Base-by-base conservation (phyloP, 2,888 invertebrate species). In the Gymnocheta viridis region DNA sequence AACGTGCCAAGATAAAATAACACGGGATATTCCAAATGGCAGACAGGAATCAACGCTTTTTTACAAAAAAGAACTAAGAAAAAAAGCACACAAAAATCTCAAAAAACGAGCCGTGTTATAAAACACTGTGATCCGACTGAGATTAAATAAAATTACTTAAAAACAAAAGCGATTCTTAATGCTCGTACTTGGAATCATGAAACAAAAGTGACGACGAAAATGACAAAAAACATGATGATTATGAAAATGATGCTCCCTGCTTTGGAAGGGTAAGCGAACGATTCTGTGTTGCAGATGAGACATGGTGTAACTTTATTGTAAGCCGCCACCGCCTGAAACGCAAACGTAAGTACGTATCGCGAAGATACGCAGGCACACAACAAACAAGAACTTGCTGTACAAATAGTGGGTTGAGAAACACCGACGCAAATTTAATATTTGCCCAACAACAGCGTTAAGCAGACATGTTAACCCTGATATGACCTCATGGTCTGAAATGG, bases 101-200 rank as follows among this genome's bases (percentile, higher is more conserved):
- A n/a, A 77, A 66, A 56, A 82, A 77, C 62, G 72, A 62, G 66
- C 60, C 81, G 72, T 84, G 84, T 81, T 84, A 77, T 73, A 84
- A 80, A 84, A 77, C 62, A 64, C 27, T 76, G 67, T 69, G 84
- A 84, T 84, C 77, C 81, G 84, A 81, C 84, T 72, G 60, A 84
- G 84, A 84, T 84, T 84, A 84, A 84, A 84, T 81, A 67, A 84
- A 84, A 84, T 84, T 84, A 84, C 81, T 77, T 81, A 77, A 84
- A 66, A 66, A 67, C 76, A 77, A 81, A 80, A 81, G 83, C 83
- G 83, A 81, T 76, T 41, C 72, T 84, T 81, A 81, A 81, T 69
- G 51, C 62, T 56, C 64, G 22, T 24, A 60, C 69, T 17, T 32
- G 19, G 47, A 60, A 81, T 74, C 74, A 74, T 81, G 60, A 81